These are phyloP conservation scores for Drosophila rellima DNA, from an alignment of 2,888 invertebrate genomes.

Conservation along the genomic window DNA sequence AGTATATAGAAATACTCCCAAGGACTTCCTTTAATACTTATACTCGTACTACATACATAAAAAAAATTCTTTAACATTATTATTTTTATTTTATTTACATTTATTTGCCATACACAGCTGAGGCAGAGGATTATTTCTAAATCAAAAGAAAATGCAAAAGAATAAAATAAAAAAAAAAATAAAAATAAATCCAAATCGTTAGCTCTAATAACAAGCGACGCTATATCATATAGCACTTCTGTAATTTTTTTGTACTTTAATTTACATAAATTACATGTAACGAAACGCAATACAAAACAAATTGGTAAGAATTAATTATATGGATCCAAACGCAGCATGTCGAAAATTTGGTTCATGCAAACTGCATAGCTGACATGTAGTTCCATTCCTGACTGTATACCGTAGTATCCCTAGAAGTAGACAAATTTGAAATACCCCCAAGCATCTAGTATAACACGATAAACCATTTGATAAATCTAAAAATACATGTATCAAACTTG, in stretches of 20 bases:
- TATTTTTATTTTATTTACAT: constrained; percentile 68
- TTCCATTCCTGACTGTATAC: constrained; percentile 32
- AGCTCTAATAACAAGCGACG: constrained; percentile 78
- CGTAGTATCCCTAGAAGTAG: constrained; percentile 53
- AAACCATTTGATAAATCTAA: constrained; percentile 18
- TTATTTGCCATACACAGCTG: constrained; percentile 76
- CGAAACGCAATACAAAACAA: constrained; percentile 67
- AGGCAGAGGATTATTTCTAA: constrained; percentile 81
- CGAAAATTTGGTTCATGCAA: constrained; percentile 55
- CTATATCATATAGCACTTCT: constrained; percentile 73
- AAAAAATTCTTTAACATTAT: constrained; percentile 58
- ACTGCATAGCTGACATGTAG: constrained; percentile 73
- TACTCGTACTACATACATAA: constrained; percentile 14
- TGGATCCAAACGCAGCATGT: constrained; percentile 59
- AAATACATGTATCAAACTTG: constrained; percentile 50
- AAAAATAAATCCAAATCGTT: constrained; percentile 67
- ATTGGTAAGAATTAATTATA: constrained; percentile 72
- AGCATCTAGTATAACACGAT: constrained; percentile 27
- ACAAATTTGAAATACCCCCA: constrained; percentile 15
- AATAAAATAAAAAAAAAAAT: constrained; percentile 29
- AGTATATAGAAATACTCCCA: constrained; percentile 2
- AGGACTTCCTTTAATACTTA: constrained; percentile 3
- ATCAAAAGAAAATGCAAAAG: constrained; percentile 33
- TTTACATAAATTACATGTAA: constrained; percentile 80
- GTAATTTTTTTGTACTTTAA: constrained; percentile 77